Conservation (phyloP, 2,797 vertebrate species). For the Parauchenoglanis punctatus region DNA sequence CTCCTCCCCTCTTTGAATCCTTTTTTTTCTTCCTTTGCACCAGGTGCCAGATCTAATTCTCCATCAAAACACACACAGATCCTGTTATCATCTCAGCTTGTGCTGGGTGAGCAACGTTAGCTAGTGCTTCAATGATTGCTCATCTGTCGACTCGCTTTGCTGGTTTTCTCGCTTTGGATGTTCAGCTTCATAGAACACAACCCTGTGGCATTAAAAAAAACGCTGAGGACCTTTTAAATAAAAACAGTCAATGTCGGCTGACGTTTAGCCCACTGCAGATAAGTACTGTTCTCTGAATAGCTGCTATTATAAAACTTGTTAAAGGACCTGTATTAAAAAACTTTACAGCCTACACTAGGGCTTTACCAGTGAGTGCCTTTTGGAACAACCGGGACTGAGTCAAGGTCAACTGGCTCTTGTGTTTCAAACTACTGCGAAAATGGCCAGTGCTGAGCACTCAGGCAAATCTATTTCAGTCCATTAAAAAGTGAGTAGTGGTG, state of each 20-base stretch:
- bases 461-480: conserved; percentile 39
- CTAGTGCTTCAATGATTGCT: not conserved
- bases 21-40: conserved; percentile 8
- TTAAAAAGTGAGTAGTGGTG: conserved; percentile 23
- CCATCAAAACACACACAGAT: conserved; percentile 19
- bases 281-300: conserved; percentile 39
- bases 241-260: conserved; percentile 1
- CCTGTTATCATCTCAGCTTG: conserved; percentile 18
- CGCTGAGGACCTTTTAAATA: not conserved
- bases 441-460: conserved; percentile 34
- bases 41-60: conserved; percentile 36
- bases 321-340: conserved; percentile 43
- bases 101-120: not conserved
- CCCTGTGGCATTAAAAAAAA: conserved; percentile 1
- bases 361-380: conserved; percentile 15
- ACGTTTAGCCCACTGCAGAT: conserved; percentile 35
- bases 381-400: conserved; percentile 13
- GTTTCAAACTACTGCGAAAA: conserved; percentile 52
- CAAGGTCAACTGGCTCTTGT: conserved; percentile 53
- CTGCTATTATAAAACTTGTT: conserved; percentile 48
- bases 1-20: not conserved
- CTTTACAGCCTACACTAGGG: conserved; percentile 47
- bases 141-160: not conserved
- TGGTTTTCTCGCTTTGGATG: not conserved
- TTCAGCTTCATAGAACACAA: not conserved